Evolutionary conservation across 2,888 invertebrate species (phyloP).

Genomic region (Chironomus tentans): DNA sequence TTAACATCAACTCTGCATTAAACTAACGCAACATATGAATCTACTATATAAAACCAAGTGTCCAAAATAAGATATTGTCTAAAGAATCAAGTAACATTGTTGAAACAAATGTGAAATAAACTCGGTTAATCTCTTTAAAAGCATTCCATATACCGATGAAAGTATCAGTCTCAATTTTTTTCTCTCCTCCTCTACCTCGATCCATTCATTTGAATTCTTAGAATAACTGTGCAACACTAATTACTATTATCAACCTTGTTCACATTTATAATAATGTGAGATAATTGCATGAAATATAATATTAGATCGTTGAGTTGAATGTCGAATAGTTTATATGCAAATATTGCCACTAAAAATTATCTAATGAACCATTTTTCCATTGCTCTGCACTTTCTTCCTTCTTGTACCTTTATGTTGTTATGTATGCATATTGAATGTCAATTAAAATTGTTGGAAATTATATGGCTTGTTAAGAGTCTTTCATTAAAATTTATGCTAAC

Average conservation of each 20-base stretch:
- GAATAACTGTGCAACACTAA: constrained; percentile 21
- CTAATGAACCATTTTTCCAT: not conserved
- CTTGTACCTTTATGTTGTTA: not conserved
- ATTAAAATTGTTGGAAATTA: constrained; percentile 13
- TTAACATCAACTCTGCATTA: too few species aligned
- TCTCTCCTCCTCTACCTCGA: not conserved
- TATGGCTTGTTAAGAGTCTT: not conserved
- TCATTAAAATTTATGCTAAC: not conserved
- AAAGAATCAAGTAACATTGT: too few species aligned
- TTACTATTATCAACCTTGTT: constrained; percentile 7
- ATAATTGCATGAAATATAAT: not conserved
- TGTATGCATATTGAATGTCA: constrained; percentile 1
- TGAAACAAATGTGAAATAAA: too few species aligned
- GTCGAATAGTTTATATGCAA: not conserved
- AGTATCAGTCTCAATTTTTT: not conserved
- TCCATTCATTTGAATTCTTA: constrained; percentile 1
- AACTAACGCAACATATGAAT: too few species aligned
- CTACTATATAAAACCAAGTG: too few species aligned
- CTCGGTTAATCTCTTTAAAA: too few species aligned
- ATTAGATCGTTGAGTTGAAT: not conserved
- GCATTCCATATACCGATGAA: not conserved
- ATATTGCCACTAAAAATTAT: not conserved
- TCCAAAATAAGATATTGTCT: too few species aligned
- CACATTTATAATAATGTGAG: not conserved
- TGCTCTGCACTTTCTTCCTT: too few species aligned